A percentile compares a stretch with the other conserved stretches of the same genome.
Conservation (phyloP, 2,797 vertebrate genomes). For the Sebastiscus tertius region DNA sequence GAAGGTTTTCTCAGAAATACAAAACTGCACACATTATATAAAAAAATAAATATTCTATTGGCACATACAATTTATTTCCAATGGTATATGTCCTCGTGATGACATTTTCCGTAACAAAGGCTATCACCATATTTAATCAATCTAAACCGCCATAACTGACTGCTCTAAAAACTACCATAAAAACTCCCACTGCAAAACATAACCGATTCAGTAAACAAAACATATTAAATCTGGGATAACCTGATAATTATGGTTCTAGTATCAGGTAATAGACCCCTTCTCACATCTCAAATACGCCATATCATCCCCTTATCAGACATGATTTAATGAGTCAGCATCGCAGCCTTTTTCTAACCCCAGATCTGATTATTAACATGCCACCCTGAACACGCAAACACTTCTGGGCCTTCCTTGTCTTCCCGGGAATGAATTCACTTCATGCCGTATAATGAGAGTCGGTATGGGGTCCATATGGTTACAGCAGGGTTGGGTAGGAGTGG, state of each 20-base stretch:
- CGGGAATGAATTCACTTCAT: conserved; percentile 75
- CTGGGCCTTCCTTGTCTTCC: conserved; percentile 59
- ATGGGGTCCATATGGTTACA: conserved; percentile 83
- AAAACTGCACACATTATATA: background rate
- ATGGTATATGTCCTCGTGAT: background rate
- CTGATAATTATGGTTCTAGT: background rate
- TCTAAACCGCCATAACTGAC: no score
- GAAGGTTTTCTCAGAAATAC: background rate
- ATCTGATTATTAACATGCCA: conserved; percentile 66
- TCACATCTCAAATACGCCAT: conserved; percentile 3
- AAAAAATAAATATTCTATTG: background rate
- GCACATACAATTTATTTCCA: background rate
- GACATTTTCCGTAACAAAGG: no score
- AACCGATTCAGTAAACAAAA: background rate
- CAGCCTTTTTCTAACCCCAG: conserved; percentile 30
- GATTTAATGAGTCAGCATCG: conserved; percentile 60
- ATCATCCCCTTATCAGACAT: conserved; percentile 15
- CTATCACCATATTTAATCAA: no score
- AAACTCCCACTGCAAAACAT: background rate
- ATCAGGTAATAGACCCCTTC: background rate
- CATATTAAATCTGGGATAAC: background rate
- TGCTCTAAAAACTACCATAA: background rate
- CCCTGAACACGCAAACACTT: conserved; percentile 53
- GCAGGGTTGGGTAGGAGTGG: conserved; percentile 57
- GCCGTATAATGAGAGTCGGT: conserved; percentile 82